Base-by-base conservation (phyloP, 2,113 vertebrate genomes). In the Panurus biarmicus region DNA sequence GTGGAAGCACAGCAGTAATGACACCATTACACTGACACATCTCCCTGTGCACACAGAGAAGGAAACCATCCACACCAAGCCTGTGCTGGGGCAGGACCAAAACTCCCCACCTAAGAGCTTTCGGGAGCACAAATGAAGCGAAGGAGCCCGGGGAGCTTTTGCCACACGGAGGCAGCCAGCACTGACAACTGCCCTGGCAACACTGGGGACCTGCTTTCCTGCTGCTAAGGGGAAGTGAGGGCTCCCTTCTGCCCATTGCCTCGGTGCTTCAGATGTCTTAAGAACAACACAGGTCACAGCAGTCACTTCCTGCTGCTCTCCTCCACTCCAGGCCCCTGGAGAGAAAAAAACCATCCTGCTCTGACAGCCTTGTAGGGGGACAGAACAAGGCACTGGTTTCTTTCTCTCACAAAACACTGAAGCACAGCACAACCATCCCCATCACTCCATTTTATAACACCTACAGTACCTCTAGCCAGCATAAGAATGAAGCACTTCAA, bases 71-170 rank as follows among this genome's bases (percentile, higher is more conserved):
- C 5, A 2, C 5, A 2, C 0, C 0, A 1, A 77, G 38, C 24
- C 75, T 7, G 24, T 26, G 58, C 48, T 6, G 1, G 10, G 40
- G n/a, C 51, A 85, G 66, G 23, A 69, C 47, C 44, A 20, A 16
- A 69, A 11, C 47, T 36, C 35, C 19, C 29, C 44, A 1, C 2
- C 14, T 2, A 10, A 48, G 11, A 81, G 56, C 33, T 53, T 16
- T 38, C 1, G 1, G 42, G 22, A 3, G 1, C 38, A 19, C 1
- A 1, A n/a, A 61, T 1, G 14, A 51, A 45, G 33, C 1, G 0
- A 75, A 85, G 7, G 26, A 69, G 45, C 38, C 38, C 2, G 0
- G 14, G 17, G 23, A 61, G 40, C 18, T 76, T 61, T 42, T 48
- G 51, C 40, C 44, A 14, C 36, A 9, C 2, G 0, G 1, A 89